Base-by-base conservation (phyloP, 1,140 invertebrate species). In the Drosophila willistoni region DNA sequence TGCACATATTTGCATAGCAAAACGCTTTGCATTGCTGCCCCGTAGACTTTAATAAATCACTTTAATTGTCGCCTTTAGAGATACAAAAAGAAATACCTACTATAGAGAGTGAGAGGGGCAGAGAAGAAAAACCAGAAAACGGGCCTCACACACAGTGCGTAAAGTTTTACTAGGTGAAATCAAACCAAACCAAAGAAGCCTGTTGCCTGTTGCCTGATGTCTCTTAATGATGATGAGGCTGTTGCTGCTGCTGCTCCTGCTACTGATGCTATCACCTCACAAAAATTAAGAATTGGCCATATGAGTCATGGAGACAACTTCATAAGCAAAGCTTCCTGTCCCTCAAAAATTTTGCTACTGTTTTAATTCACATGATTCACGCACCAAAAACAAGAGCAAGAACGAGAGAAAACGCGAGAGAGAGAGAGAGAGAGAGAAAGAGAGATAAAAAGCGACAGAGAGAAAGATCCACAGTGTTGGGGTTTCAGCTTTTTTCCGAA, bases 61-160 rank as follows among this genome's bases (percentile, higher is more conserved):
- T 71, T 78, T 78, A 78, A 75, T 75, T 78, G 76, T 78, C 75
- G 75, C 72, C 72, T 78, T 75, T 68, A 78, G 68, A 78, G 74
- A 51, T 51, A 51, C 44, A 51, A 47, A 47, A 17, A 51, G 17
- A 19, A 22, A 19, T 1, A 14, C 14, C 12, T 7, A 7, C 14
- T 29, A 10, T 7, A 17, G 17, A 19, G 44, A 22, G 17, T 17
- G 9, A 22, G 17, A 51, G 44, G 29, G 29, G 6, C 29, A 22
- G 44, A 12, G 17, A 51, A 51, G 17, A 51, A 51, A 29, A 51
- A 51, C 44, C 17, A 51, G 44, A 51, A 59, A 59, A 39, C 36
- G 10, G 33, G 17, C 14, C 33, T 34, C 55, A 17, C 55, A 57
- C 55, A 34, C 29, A 64, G 65, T 78, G 76, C 76, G 72, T 75